phyloP scores from a whole-genome alignment of 1,140 invertebrate genomes.

The Lethrus apterus region DNA sequence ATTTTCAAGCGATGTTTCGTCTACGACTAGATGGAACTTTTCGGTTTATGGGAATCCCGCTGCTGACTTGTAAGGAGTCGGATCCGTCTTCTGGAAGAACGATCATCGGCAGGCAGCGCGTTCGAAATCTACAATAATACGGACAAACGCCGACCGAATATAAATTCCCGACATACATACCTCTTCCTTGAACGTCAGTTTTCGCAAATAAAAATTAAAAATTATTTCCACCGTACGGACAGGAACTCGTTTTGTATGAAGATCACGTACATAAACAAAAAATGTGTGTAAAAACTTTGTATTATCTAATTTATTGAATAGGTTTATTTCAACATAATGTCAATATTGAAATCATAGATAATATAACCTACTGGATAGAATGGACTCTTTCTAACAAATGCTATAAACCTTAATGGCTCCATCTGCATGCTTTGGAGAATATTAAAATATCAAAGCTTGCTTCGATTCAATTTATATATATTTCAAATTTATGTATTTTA shows the following conservation, averaged over 20 bases:
- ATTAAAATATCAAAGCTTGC: too few species aligned
- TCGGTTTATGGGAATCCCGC: neutral
- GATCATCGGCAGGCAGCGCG: constrained; percentile 27
- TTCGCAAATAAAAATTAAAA: constrained; percentile 35
- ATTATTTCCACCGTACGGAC: constrained; percentile 29
- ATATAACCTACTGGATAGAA: too few species aligned
- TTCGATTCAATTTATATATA: too few species aligned
- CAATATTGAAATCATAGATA: too few species aligned
- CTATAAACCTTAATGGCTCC: too few species aligned
- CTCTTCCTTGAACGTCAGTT: constrained; percentile 23
- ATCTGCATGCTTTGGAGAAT: too few species aligned
- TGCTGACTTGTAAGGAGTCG: neutral
- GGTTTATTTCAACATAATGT: too few species aligned
- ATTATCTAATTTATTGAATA: too few species aligned
- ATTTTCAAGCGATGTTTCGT: neutral
- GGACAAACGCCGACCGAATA: constrained; percentile 31
- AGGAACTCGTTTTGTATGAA: constrained; percentile 13
- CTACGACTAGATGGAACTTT: neutral
- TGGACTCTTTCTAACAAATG: too few species aligned
- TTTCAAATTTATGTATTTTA: too few species aligned
- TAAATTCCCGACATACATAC: constrained; percentile 38
- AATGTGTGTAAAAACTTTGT: too few species aligned
- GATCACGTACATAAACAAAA: neutral
- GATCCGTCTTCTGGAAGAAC: constrained; percentile 32
- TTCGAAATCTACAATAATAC: constrained; percentile 36